Base-by-base conservation (phyloP, 2,797 vertebrate species). In the Poecilia wingei region DNA sequence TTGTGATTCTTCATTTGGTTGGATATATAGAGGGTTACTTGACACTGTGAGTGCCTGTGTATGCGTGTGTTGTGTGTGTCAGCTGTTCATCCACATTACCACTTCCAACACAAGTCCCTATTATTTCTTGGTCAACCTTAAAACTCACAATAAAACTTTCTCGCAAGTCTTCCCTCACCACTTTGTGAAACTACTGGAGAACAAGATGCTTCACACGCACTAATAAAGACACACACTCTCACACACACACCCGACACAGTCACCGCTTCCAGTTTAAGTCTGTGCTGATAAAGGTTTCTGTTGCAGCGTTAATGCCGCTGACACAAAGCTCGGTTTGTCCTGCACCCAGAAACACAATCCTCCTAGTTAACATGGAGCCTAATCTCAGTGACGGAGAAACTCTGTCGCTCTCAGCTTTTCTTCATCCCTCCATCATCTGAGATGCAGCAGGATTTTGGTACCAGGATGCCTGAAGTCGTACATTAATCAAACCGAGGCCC, bases 21-120 rank as follows among this genome's bases (percentile, higher is more conserved):
- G 80, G 55, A 81, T 46, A 59, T 55, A 74, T 49, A 16, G 28
- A 73, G 82, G 86, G 88, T 90, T 81, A 86, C 79, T 83, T 88
- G 82, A 88, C 84, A 41, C 84, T 33, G 25, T 57, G 28, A 16
- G 13, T 6, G 12, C 0, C 36, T 78, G 73, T 57, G 76, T 57
- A 3, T n/a, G 46, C 41, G 46, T 36, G 46, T 78, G 75, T 66
- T 66, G 12, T 51, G 5, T 16, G 4, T 45, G 28, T 81, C 91
- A 94, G 91, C 92, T 94, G 92, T 92, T 93, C 79, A 61, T 33
- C 68, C 82, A 86, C 81, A 92, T 91, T 89, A 93, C 76, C 85
- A 87, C 91, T 78, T 92, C 72, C 70, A 82, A 68, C 72, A 75
- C 36, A 18, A 89, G 81, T 83, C 85, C 82, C 83, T 86, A 86